Conservation (phyloP, 2,797 vertebrate genomes). For the Bradypodion ventrale region DNA sequence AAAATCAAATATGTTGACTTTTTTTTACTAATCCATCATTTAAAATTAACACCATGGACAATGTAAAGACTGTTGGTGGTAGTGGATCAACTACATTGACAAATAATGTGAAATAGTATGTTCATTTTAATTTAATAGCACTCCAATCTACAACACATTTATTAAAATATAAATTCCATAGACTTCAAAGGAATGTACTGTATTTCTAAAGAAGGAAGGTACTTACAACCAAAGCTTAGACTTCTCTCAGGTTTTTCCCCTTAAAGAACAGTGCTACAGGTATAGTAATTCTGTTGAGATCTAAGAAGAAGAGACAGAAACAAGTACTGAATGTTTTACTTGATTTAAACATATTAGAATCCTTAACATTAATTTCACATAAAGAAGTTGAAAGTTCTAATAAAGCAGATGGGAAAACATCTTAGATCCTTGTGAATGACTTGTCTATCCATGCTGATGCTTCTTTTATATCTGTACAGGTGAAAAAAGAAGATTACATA, state of each 20-base stretch:
- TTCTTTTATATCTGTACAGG: neutral
- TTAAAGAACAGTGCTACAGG: neutral
- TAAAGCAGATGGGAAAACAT: neutral
- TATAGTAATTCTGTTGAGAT: slow-evolving; percentile 47
- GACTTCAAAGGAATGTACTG: neutral
- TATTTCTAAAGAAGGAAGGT: neutral
- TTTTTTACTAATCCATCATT: too few relatives aligned
- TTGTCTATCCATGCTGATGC: neutral
- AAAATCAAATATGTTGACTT: too few relatives aligned
- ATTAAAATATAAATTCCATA: neutral
- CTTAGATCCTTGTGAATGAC: neutral
- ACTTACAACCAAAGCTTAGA: neutral
- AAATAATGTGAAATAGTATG: slow-evolving; percentile 56
- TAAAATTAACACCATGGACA: too few relatives aligned
- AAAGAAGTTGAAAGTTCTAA: neutral
- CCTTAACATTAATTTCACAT: neutral
- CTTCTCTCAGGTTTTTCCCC: neutral
- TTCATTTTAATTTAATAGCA: slow-evolving; percentile 43
- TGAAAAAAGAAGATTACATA: neutral
- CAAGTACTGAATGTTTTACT: slow-evolving; percentile 43
- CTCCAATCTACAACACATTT: neutral
- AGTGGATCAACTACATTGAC: too few relatives aligned
- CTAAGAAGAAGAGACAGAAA: slow-evolving; percentile 11
- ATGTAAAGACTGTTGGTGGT: too few relatives aligned
- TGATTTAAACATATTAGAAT: slow-evolving; percentile 34